A percentile compares a stretch with the other conserved stretches of the same genome.
Evolutionary conservation across 2,797 vertebrate genomes (phyloP).

Genomic region (Protosalanx chinensis): DNA sequence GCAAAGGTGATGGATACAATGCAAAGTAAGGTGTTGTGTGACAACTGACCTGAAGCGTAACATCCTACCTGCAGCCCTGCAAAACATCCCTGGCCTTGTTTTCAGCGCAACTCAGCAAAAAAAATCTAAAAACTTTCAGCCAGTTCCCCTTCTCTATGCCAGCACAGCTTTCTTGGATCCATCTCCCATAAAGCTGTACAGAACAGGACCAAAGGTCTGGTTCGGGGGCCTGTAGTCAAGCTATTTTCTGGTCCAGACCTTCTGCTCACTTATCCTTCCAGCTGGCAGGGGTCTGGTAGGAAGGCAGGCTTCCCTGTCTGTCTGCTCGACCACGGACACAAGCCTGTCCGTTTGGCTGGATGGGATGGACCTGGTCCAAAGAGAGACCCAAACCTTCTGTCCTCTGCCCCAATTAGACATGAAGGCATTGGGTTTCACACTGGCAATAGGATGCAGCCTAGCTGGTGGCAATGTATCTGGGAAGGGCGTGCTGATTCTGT

Average conservation of each 20-base stretch:
- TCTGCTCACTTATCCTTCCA: constrained; percentile 45
- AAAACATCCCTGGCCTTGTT: not conserved
- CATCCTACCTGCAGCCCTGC: too few species aligned
- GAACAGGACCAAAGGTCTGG: constrained; percentile 24
- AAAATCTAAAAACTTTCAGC: constrained; percentile 14
- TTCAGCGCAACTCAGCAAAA: not conserved
- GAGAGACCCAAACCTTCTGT: constrained; percentile 22
- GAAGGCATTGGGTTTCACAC: constrained; percentile 6
- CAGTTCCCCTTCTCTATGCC: constrained; percentile 10
- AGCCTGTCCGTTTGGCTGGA: not conserved
- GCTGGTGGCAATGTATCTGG: not conserved
- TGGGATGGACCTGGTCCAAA: constrained; percentile 17
- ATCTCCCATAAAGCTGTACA: constrained; percentile 23
- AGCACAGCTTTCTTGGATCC: constrained; percentile 14
- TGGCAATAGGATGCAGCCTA: not conserved
- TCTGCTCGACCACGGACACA: constrained; percentile 5
- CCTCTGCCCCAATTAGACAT: constrained; percentile 23
- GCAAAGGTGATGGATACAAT: not conserved
- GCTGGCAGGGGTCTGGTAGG: constrained; percentile 34
- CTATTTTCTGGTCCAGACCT: constrained; percentile 34
- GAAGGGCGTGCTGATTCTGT: not conserved
- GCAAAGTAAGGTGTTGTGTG: not conserved
- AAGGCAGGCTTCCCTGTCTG: constrained; percentile 1
- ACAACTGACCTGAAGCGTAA: too few species aligned
- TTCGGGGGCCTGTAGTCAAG: constrained; percentile 38